Conservation (phyloP, 2,113 vertebrate genomes). For the Cryptomyrus ogoouensis region DNA sequence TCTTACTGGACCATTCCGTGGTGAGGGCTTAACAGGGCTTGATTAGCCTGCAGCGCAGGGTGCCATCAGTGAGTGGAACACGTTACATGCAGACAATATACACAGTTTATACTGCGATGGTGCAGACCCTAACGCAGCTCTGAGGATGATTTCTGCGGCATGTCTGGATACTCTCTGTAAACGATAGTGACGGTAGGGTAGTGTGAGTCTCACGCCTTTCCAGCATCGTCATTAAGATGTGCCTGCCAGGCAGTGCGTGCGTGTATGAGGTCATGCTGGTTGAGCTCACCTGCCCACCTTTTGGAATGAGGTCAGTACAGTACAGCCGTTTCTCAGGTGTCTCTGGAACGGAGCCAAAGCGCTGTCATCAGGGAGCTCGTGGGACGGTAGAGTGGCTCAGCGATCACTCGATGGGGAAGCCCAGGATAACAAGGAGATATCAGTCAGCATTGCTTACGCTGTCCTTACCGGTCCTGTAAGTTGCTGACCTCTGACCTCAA, state of each 20-base stretch:
- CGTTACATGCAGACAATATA: background rate
- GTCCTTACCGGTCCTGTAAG: background rate
- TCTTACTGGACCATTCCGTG: background rate
- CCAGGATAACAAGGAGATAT: background rate
- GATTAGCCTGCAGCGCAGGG: background rate
- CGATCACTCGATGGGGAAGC: background rate
- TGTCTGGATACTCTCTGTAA: background rate
- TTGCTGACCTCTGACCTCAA: background rate
- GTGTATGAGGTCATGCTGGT: background rate
- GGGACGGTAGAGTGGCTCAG: background rate
- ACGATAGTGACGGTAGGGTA: background rate
- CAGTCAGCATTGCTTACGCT: background rate
- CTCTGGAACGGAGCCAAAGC: background rate
- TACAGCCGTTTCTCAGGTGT: background rate
- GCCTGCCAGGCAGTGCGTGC: background rate
- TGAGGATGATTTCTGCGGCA: background rate
- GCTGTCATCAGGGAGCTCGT: background rate
- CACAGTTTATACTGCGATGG: background rate
- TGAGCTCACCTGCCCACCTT: conserved; percentile 5
- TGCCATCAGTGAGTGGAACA: background rate
- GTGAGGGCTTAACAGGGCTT: background rate
- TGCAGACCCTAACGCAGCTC: background rate
- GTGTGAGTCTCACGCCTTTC: background rate
- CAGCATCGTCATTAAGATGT: background rate
- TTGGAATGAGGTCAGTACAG: background rate